Evolutionary conservation across 2,113 vertebrate genomes (phyloP), one percentile per base, ranked within the genome.

Genomic region (Hippolais icterina): DNA sequence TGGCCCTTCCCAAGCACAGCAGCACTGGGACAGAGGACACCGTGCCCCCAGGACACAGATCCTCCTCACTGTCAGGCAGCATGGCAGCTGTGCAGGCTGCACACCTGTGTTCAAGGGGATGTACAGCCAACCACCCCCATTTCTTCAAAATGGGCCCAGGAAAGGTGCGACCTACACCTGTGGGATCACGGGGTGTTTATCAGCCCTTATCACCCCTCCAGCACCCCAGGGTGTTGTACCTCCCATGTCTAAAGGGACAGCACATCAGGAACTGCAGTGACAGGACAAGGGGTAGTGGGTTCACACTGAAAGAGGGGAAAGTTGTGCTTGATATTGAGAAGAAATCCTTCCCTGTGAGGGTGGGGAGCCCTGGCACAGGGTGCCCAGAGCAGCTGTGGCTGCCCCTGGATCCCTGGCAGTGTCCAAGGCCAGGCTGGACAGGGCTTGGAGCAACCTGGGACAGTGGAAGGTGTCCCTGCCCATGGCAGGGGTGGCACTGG

Each of bases 391-490:
- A 76, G 78, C 63, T 89, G 69, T 1, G 63, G 47, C 29, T 83
- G 41, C 6, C 8, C 41, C 41, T 74, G 82, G 41, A 76, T 42
- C 63, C 35, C 54, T 63, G 79, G 41, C 0, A 77, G 31, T 37
- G 41, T 0, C n/a, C 56, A 35, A 69, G 47, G 31, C 25, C 63
- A 56, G 41, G 29, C 0, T 83, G 63, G 29, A 69, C 0, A 0
- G 31, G 29, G 17, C 21, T 69, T 4, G 17, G 79, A 69, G 31
- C 5, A 54, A 0, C 25, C 41, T 61, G 63, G 25, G 9, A 12
- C 0, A 27, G 39, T 42, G 56, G 25, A 11, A 89, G 13, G 8
- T 47, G 63, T 27, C 21, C 31, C 31, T 56, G 57, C 17, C 17
- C 21, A 23, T 3, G 12, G 41, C 24, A 54, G 41, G 21, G 5